These are phyloP conservation scores for Panagrolaimus sp. DNA, from an alignment of 1,140 invertebrate species.

Conservation along the genomic window DNA sequence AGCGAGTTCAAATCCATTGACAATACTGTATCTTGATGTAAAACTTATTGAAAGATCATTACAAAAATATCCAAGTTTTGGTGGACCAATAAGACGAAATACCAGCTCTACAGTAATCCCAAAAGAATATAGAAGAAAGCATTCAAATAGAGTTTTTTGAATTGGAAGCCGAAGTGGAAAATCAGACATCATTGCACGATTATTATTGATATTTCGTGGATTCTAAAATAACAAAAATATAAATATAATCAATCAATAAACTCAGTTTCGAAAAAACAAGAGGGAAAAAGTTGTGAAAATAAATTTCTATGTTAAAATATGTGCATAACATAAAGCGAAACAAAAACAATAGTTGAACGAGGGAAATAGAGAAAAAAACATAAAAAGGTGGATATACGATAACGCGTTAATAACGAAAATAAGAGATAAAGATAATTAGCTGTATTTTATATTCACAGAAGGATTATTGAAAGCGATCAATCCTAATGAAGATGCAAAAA, in stretches of 20 bases:
- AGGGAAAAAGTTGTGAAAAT: too few species aligned
- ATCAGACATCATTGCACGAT: constrained; percentile 1
- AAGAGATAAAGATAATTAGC: too few species aligned
- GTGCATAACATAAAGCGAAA: too few species aligned
- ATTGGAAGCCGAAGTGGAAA: neutral
- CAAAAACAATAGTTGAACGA: too few species aligned
- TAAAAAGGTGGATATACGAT: too few species aligned
- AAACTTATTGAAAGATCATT: constrained; percentile 3
- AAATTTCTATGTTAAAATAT: neutral
- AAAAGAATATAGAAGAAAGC: neutral
- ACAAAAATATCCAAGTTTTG: constrained; percentile 4
- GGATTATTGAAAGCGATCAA: too few species aligned
- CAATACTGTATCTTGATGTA: neutral
- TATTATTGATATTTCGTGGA: neutral
- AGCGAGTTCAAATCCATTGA: neutral
- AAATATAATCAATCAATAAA: too few species aligned
- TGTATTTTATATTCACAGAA: too few species aligned
- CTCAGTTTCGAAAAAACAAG: too few species aligned
- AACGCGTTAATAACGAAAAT: too few species aligned
- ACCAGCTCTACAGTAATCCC: neutral
- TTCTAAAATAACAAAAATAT: neutral
- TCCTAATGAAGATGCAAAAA: too few species aligned
- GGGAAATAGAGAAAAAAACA: too few species aligned
- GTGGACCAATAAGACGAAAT: neutral
- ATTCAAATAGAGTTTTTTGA: neutral